These are phyloP conservation scores for Drosophila parvula DNA, from an alignment of 1,140 invertebrate species.

Conservation along the genomic window DNA sequence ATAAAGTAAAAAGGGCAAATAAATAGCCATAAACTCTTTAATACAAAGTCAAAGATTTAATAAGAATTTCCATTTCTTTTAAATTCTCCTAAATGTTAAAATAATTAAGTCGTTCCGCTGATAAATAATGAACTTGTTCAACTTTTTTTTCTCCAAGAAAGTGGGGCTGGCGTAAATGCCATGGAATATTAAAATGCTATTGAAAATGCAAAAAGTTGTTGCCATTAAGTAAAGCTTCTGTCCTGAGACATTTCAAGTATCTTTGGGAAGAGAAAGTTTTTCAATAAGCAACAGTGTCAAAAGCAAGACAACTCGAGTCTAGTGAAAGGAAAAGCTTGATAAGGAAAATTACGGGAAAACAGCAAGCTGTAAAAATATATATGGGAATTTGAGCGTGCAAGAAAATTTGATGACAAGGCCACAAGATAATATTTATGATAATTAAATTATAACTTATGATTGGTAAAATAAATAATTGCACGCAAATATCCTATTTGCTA, in stretches of 20 bases:
- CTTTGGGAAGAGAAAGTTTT: conserved; percentile 55
- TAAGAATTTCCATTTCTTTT: not conserved
- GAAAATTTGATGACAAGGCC: conserved; percentile 24
- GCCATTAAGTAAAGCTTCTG: conserved; percentile 49
- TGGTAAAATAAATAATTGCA: conserved; percentile 67
- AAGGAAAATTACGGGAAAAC: conserved; percentile 9
- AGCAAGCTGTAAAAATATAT: conserved; percentile 15
- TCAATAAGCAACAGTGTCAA: conserved; percentile 63
- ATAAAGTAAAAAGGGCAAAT: not conserved
- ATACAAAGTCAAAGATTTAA: too few relatives aligned
- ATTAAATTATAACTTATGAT: conserved; percentile 42
- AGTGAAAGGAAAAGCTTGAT: conserved; percentile 8
- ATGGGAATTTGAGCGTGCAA: conserved; percentile 1
- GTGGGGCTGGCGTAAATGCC: conserved; percentile 5
- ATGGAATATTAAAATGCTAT: conserved; percentile 53
- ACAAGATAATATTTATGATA: conserved; percentile 55
- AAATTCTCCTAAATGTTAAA: conserved; percentile 18
- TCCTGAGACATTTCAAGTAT: conserved; percentile 12
- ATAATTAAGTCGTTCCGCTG: conserved; percentile 33
- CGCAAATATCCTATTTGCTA: too few relatives aligned
- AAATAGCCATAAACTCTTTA: too few relatives aligned
- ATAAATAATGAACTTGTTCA: conserved; percentile 47
- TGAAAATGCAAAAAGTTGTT: conserved; percentile 54
- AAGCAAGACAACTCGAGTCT: conserved; percentile 40
- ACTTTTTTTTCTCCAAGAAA: conserved; percentile 20